These are phyloP conservation scores for Drosophila flavopinicola DNA, from an alignment of 2,888 invertebrate genomes.

Conservation along the genomic window DNA sequence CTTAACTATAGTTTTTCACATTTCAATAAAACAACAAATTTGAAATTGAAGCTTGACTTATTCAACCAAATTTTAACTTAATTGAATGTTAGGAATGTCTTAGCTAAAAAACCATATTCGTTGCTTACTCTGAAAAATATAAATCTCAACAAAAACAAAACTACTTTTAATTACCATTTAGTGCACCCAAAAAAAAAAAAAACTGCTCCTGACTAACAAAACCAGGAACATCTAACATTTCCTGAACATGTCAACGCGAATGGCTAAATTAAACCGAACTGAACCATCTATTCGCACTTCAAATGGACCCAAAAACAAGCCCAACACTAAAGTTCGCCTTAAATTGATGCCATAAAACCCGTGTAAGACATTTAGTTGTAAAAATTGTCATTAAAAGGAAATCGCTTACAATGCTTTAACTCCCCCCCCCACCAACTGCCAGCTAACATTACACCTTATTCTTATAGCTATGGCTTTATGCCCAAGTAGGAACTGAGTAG, in stretches of 20 bases:
- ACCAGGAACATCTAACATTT: constrained; percentile 40
- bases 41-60: too few relatives aligned
- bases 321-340: constrained; percentile 47
- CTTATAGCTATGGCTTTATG: not conserved
- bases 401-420: constrained; percentile 58
- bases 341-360: constrained; percentile 53
- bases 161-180: not conserved
- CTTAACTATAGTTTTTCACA: too few relatives aligned
- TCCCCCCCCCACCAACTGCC: not conserved
- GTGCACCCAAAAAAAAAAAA: too few relatives aligned
- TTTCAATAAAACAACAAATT: too few relatives aligned
- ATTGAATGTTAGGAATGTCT: too few relatives aligned
- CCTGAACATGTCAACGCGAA: constrained; percentile 47
- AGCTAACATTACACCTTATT: constrained; percentile 9
- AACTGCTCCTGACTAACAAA: constrained; percentile 8
- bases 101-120: too few relatives aligned
- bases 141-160: too few relatives aligned
- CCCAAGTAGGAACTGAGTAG: not conserved
- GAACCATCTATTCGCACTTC: constrained; percentile 11
- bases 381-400: constrained; percentile 70
- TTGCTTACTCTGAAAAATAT: too few relatives aligned
- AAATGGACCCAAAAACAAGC: not conserved
- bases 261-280: constrained; percentile 26
- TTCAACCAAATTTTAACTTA: too few relatives aligned
- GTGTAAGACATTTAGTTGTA: constrained; percentile 62